Base-by-base conservation (phyloP, 2,797 vertebrate species). In the Phrynocephalus guinanensis region DNA sequence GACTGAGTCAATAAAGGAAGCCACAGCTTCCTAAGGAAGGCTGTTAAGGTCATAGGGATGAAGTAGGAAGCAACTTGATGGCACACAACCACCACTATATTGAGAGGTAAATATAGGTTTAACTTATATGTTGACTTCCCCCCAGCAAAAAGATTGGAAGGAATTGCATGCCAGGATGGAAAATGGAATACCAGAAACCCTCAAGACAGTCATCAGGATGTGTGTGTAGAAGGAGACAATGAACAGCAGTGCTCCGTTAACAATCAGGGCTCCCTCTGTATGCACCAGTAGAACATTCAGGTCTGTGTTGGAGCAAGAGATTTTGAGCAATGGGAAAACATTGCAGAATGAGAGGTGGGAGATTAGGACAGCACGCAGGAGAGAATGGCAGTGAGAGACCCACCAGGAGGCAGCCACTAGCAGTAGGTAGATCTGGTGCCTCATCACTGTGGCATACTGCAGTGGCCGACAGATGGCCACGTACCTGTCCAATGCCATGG, bases 281-380 rank as follows among this genome's bases (percentile, higher is more conserved):
- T 79, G 26, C 24, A 83, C 80, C 10, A 72, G 6, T 9, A 95
- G 87, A 3, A 94, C 86, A 28, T 96, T 94, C 33, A 95, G 86
- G 68, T 82, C 88, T n/a, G 94, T 96, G 79, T 95, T 89, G 1
- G 85, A 81, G 82, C 94, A 96, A 0, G 94, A 93, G 87, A 95
- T 94, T 87, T 94, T 95, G 84, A 95, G 90, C 60, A 95, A 86
- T 0, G 95, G 95, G 8, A 94, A 94, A 77, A 96, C 94, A 67
- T 96, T 94, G 0, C 95, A 96, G 82, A 95, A 96, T 26, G 93
- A 92, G 83, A 96, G 88, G n/a, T 80, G 87, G 82, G 95, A 95
- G 86, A 94, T 95, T 60, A 95, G 90, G 15, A 90, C 70, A 0
- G 94, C 94, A 86, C 96, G 95, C 30, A 96, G 80, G 68, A 93